Base-by-base conservation (phyloP, 2,888 invertebrate species). In the Cheilosia vulpina region DNA sequence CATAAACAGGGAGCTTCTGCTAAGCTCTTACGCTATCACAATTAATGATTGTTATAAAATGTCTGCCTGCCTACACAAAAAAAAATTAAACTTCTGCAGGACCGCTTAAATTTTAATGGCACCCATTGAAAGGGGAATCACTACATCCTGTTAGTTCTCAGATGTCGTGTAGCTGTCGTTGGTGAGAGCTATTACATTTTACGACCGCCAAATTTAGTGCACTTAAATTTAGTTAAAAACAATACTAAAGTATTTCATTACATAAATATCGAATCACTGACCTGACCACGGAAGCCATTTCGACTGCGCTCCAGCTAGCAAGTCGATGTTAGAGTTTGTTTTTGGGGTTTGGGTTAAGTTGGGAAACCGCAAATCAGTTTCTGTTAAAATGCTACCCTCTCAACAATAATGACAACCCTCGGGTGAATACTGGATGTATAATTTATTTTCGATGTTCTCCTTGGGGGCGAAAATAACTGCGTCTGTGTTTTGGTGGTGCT, bases 211-310 rank as follows among this genome's bases (percentile, higher is more conserved):
- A 45, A 78, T 78, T 66, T 43, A 78, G 78, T 71, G 55, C 82
- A 52, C 41, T 72, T 83, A 72, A 78, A 83, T 78, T 66, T 62
- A 78, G 60, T 83, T 78, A 68, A 57, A 52, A 66, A 60, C 41
- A 55, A 27, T 41, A 68, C 34, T 52, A 15, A 17, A 76, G 21
- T 27, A 58, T 65, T 75, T 75, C n/a, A 75, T 69, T 65, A 57
- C 57, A 65, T 58, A 58, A 66, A 58, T 58, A 75, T 66, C 52
- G 52, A 31, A 57, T 58, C 17, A 57, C 57, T 65, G 75, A 57
- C 75, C 65, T 57, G 53, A 9, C 45, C 45, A n/a, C 45, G 7
- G 50, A 50, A 41, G 19, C 45, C 34, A 41, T 47, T 41, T 7
- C 27, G 11, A 24, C 47, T 47, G 13, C 19, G 41, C 45, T 41